These are phyloP conservation scores for Tenthredo mesomela DNA, from an alignment of 2,888 invertebrate species.

Conservation along the genomic window DNA sequence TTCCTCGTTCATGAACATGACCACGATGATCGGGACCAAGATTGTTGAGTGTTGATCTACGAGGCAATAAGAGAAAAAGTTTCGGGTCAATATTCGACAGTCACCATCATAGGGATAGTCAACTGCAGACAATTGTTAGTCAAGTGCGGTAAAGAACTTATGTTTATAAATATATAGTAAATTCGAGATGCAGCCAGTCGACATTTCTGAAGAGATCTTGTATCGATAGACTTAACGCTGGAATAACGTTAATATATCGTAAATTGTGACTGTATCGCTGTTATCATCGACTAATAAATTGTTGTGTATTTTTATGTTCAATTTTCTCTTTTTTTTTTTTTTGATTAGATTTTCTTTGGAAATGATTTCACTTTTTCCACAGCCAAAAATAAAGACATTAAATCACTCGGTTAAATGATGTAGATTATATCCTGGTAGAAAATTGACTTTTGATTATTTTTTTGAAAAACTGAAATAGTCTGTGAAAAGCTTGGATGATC, in stretches of 20 bases:
- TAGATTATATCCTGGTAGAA: too few relatives aligned
- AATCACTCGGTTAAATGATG: too few relatives aligned
- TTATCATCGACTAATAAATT: background rate
- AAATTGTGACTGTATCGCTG: background rate
- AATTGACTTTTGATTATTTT: background rate
- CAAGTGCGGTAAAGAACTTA: background rate
- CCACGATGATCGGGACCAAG: constrained; percentile 42
- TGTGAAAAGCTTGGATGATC: background rate
- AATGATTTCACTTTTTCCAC: too few relatives aligned
- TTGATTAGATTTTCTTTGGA: background rate
- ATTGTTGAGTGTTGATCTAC: constrained; percentile 15
- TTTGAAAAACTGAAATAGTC: background rate
- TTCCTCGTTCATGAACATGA: constrained; percentile 66
- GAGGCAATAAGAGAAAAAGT: background rate
- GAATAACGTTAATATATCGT: background rate
- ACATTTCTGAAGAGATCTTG: background rate
- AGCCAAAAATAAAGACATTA: too few relatives aligned
- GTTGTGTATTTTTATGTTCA: background rate
- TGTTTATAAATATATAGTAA: background rate
- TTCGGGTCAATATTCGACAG: background rate
- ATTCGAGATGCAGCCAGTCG: background rate
- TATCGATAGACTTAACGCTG: background rate
- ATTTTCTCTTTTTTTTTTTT: background rate
- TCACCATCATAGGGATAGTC: background rate
- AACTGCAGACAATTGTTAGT: background rate